Percentiles rank a stretch among this genome's conserved stretches.
These are phyloP conservation scores for Anagyrus pseudococci DNA, from an alignment of 2,888 invertebrate genomes.

Conservation along the genomic window DNA sequence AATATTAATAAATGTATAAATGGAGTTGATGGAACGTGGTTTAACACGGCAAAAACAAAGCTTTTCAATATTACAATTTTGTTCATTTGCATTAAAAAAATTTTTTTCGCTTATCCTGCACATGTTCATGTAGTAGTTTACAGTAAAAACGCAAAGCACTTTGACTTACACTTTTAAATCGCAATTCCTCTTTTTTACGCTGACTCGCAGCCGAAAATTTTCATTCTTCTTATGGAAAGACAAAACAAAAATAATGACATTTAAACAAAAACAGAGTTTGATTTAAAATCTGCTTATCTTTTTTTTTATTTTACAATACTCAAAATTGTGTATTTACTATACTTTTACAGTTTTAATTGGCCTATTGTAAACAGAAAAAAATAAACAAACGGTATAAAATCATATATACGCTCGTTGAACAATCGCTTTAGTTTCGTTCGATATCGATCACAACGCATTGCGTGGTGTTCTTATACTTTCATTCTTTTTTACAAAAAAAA, in stretches of 20 bases:
- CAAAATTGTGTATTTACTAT: background rate
- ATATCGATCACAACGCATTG: constrained; percentile 21
- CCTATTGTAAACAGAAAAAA: constrained; percentile 1
- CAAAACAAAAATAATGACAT: background rate
- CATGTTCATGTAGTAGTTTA: constrained; percentile 26
- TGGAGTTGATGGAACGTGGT: background rate
- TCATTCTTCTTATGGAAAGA: background rate
- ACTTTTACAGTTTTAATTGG: background rate
- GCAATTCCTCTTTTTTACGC: constrained; percentile 1
- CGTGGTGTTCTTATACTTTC: constrained; percentile 28
- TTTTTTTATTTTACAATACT: constrained; percentile 8
- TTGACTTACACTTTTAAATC: constrained; percentile 20
- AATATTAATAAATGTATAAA: background rate
- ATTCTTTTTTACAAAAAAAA: constrained; percentile 43
- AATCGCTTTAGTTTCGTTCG: constrained; percentile 15
- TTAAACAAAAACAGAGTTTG: background rate
- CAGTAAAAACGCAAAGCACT: constrained; percentile 40
- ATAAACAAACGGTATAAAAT: constrained; percentile 1
- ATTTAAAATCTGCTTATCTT: too few relatives aligned
- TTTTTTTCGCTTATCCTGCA: constrained; percentile 23
- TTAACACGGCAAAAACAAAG: too few relatives aligned
- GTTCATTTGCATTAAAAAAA: constrained; percentile 30
- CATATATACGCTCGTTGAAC: background rate
- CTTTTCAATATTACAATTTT: background rate
- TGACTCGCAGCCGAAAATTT: background rate